Evolutionary conservation across 64 coral and sea anemone genomes (phyloP).

Genomic region (Porites lutea): DNA sequence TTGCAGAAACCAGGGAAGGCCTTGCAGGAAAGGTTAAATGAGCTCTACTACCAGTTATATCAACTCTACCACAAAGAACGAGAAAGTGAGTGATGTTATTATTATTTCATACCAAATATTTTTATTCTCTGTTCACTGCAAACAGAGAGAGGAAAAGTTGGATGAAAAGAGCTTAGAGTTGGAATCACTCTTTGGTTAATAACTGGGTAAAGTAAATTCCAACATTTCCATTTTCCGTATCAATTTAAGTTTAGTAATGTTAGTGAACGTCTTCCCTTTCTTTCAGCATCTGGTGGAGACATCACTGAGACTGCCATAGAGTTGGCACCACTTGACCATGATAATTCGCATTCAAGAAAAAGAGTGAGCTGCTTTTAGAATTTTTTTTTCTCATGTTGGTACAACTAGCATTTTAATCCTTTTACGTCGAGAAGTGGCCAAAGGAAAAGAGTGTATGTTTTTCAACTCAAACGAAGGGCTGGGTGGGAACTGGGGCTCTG

Average conservation of each 20-base stretch:
- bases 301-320: slow-evolving; percentile 91
- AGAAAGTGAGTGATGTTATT: slow-evolving; percentile 52
- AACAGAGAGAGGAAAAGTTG: too few species aligned
- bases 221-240: too few species aligned
- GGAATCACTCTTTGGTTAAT: too few species aligned
- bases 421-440: background rate
- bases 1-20: slow-evolving; percentile 95
- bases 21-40: slow-evolving; percentile 68
- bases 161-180: too few species aligned
- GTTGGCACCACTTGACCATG: slow-evolving; percentile 91
- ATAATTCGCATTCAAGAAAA: slow-evolving; percentile 82
- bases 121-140: too few species aligned
- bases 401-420: background rate
- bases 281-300: slow-evolving; percentile 62
- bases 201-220: too few species aligned
- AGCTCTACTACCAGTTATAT: slow-evolving; percentile 81
- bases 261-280: background rate
- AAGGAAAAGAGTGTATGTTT: too few species aligned
- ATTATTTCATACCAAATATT: background rate
- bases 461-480: too few species aligned
- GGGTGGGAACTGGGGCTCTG: too few species aligned
- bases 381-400: background rate
- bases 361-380: slow-evolving; percentile 49
- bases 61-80: slow-evolving; percentile 78
- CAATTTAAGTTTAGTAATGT: background rate